These are phyloP conservation scores for Lepus townsendii DNA, from an alignment of 2,797 vertebrate species.

Conservation along the genomic window DNA sequence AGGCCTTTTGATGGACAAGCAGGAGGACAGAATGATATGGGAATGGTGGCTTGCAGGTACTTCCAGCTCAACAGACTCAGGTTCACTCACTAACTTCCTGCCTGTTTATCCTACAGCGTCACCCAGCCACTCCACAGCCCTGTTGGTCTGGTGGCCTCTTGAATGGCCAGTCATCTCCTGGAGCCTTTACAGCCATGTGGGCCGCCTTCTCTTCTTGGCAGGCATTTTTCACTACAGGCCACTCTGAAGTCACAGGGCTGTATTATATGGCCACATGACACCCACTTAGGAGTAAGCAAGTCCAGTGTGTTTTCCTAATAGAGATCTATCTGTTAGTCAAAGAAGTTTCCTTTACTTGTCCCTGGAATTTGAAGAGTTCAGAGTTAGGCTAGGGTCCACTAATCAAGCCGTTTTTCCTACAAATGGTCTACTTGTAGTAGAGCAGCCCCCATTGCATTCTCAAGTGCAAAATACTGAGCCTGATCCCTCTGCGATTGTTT, in stretches of 20 bases:
- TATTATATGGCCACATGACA: not conserved
- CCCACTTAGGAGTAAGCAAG: constrained; percentile 28
- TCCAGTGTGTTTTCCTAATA: constrained; percentile 53
- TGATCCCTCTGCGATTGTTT: constrained; percentile 35
- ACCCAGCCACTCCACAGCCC: not conserved
- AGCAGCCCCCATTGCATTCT: constrained; percentile 62
- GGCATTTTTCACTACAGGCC: not conserved
- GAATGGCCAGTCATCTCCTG: not conserved
- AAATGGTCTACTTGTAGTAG: constrained; percentile 42
- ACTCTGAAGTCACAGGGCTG: constrained; percentile 1
- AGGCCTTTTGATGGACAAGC: too few species aligned
- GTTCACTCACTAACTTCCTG: too few species aligned
- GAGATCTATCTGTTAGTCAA: not conserved
- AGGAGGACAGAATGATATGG: too few species aligned
- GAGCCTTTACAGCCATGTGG: too few species aligned
- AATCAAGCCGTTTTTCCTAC: constrained; percentile 67
- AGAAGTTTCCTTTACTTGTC: constrained; percentile 45
- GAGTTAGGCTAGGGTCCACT: constrained; percentile 51
- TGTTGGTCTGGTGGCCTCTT: not conserved
- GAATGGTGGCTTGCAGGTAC: too few species aligned
- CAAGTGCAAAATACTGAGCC: constrained; percentile 60
- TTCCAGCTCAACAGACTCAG: too few species aligned
- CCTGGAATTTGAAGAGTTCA: constrained; percentile 38
- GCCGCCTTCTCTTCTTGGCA: not conserved
- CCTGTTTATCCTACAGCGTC: not conserved